Conservation (phyloP, 1,140 invertebrate genomes). For the Drosophila sproati region DNA sequence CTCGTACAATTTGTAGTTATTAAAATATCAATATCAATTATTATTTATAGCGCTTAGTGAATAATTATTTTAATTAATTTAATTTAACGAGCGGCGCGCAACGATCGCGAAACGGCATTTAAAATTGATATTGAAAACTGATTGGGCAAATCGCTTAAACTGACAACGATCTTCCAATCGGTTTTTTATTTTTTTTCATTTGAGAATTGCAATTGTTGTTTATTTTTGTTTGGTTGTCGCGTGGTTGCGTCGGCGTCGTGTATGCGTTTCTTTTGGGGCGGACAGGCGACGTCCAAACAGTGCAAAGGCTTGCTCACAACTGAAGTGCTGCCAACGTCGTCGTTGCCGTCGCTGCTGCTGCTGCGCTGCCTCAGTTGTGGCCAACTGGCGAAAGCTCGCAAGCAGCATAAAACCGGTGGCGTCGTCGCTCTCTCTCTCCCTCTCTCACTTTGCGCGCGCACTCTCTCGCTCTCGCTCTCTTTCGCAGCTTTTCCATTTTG, state of each 20-base stretch:
- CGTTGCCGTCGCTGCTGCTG: conserved; percentile 8
- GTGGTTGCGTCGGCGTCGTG: conserved; percentile 44
- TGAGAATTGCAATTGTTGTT: conserved; percentile 23
- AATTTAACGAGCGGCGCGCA: conserved; percentile 56
- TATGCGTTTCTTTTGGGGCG: conserved; percentile 4
- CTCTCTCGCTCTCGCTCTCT: conserved; percentile 25
- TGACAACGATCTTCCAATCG: conserved; percentile 21
- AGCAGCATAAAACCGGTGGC: conserved; percentile 41
- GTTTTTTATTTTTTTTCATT: not conserved
- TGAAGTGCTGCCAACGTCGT: conserved; percentile 38
- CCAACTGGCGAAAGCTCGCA: conserved; percentile 41
- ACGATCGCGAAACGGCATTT: conserved; percentile 53
- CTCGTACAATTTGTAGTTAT: conserved; percentile 34
- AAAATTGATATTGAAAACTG: conserved; percentile 28
- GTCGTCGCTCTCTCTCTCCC: conserved; percentile 6
- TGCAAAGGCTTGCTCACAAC: conserved; percentile 63
- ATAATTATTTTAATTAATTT: conserved; percentile 66
- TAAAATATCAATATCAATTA: conserved; percentile 38
- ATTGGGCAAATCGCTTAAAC: not conserved
- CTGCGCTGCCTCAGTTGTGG: conserved; percentile 30
- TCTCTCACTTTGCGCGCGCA: conserved; percentile 30
- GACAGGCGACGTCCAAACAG: conserved; percentile 55
- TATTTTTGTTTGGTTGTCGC: conserved; percentile 40
- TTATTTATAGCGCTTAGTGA: conserved; percentile 23
- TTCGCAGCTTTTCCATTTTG: conserved; percentile 68